Percentiles rank a stretch among this genome's conserved stretches.
Conservation (phyloP, 2,113 vertebrate species). For the Chiloscyllium plagiosum region DNA sequence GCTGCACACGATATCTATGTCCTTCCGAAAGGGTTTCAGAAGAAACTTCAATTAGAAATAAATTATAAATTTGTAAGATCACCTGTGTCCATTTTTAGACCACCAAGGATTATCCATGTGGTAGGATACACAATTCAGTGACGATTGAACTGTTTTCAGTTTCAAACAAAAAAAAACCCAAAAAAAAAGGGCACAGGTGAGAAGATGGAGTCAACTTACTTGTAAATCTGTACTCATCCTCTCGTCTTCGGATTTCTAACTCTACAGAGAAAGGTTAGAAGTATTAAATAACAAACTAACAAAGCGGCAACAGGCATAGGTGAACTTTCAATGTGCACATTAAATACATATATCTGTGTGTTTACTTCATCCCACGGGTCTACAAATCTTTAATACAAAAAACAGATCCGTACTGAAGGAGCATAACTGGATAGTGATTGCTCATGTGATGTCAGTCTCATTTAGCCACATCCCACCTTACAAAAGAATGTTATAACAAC, state of each 20-base stretch:
- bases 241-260: constrained; percentile 97
- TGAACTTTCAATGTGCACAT: background rate
- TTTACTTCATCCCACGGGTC: background rate
- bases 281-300: constrained; percentile 56
- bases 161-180: background rate
- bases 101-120: background rate
- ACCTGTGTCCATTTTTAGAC: constrained; percentile 34
- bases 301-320: constrained; percentile 35
- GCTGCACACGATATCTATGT: background rate
- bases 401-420: background rate
- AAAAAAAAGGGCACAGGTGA: constrained; percentile 26
- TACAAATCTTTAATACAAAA: background rate
- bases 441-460: background rate
- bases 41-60: background rate
- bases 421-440: background rate
- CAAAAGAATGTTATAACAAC: background rate
- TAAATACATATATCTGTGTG: background rate
- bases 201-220: constrained; percentile 71
- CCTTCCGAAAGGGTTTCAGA: background rate
- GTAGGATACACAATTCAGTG: constrained; percentile 14
- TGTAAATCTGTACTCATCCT: constrained; percentile 99
- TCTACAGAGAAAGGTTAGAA: constrained; percentile 86
- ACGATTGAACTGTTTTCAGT: background rate
- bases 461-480: background rate
- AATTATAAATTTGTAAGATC: background rate